Evolutionary conservation across 2,113 vertebrate genomes (phyloP), one percentile per base, ranked within the genome.

Genomic region (Atrichornis clamosus): DNA sequence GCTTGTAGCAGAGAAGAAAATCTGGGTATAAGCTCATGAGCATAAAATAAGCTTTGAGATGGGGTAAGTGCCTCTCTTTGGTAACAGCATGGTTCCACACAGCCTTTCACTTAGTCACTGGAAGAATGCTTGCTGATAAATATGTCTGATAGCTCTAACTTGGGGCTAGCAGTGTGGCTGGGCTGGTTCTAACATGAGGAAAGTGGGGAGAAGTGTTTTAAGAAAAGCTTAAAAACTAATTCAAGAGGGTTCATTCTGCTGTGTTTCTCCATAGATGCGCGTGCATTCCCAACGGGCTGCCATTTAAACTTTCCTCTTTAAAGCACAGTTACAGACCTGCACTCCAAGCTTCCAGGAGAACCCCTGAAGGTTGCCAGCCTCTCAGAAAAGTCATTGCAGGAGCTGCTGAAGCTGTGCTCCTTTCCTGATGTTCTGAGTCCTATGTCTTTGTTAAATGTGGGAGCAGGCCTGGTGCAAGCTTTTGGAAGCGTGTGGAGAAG

Each of bases 21-120:
- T 90, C 70, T 65, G 41, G 22, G 27, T 90, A 76, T 83, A 95
- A 96, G 59, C 55, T 94, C 47, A 28, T 33, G 56, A 95, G 60
- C 72, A 67, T 90, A 84, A 93, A 92, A 94, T 63, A 80, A 88
- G 50, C 56, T 94, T 94, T 68, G 60, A 76, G 52, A 19, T 85
- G 47, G 39, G 67, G 35, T 60, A 76, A 78, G 47, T 73, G 52
- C 50, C 30, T 90, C 30, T 84, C 55, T 85, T 42, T 50, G 55
- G 47, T 46, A 80, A 50, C 81, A 70, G 59, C 17, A 26, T 35
- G 24, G 76, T 42, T 95, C 47, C 11, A 13, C 27, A 12, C 16
- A 85, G 76, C 33, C 30, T 24, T 63, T 77, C 49, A 49, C 50
- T 65, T 14, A 8, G 10, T 64, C 65, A 11, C 14, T 78, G 75